Evolutionary conservation across 2,113 vertebrate species (phyloP), one percentile per base, ranked within the genome.

Genomic region (Syngnathus scovelli): DNA sequence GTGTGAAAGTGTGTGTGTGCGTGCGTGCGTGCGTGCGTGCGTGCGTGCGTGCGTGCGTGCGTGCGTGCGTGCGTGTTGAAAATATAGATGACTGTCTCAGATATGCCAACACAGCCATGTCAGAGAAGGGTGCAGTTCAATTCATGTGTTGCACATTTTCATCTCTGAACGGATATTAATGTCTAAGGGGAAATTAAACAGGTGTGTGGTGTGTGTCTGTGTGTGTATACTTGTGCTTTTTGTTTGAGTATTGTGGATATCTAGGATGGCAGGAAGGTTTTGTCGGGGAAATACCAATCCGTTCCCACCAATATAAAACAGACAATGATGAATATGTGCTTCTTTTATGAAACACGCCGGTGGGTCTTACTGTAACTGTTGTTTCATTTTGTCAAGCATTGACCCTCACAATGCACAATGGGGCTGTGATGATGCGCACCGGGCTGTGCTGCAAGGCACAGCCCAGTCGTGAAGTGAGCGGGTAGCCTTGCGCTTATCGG

Each of bases 101-200:
- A 72, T 72, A 48, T 21, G 39, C 23, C 64, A 61, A 6, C 54
- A 58, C 27, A 67, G 58, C 60, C 67, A 55, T 7, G 65, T 5
- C 38, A 61, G 59, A 76, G 59, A 65, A 69, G 51, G 74, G 58
- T 62, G 27, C 38, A 18, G 16, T 51, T 43, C 36, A 59, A 23
- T n/a, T 39, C 15, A 7, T 60, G 63, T 64, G 62, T 51, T 48
- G 39, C 46, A 64, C 38, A 19, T 64, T 69, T 23, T 65, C n/a
- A 51, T 69, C 68, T 65, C 16, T 4, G 49, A 77, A 70, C 66
- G 75, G 83, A 85, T 82, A 82, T 85, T 78, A 82, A 72, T 68
- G 71, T 72, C 73, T 69, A 76, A 80, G 61, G 56, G 83, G 83
- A 85, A 78, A 82, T 85, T 78, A 80, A 82, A 84, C 33, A n/a